Conservation (phyloP, 2,113 vertebrate species). For the Paradoxurus hermaphroditus region DNA sequence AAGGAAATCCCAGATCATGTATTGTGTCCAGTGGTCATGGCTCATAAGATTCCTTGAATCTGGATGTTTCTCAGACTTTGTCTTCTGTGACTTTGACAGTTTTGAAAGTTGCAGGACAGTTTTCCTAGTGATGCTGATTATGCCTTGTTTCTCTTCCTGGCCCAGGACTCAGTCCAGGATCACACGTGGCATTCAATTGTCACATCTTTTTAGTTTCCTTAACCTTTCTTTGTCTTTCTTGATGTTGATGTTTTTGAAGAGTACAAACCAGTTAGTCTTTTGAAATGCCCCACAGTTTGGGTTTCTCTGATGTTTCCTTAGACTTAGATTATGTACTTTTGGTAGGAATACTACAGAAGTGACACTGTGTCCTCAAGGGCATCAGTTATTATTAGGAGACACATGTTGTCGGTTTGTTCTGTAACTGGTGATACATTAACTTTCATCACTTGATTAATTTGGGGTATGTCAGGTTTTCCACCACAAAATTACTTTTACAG, state of each 20-base stretch:
- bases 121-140: not conserved
- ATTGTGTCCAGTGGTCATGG: not conserved
- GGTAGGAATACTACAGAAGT: not conserved
- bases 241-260: not conserved
- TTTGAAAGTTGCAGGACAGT: not conserved
- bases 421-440: not conserved
- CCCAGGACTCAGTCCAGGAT: not conserved
- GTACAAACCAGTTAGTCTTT: not conserved
- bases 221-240: not conserved
- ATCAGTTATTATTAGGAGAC: not conserved
- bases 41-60: not conserved
- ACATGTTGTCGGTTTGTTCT: not conserved
- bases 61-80: not conserved
- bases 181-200: not conserved
- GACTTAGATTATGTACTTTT: not conserved
- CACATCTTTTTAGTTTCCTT: not conserved
- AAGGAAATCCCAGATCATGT: not conserved
- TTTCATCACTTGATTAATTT: not conserved
- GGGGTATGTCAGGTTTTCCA: not conserved
- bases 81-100: not conserved
- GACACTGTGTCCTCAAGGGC: not conserved
- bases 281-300: not conserved
- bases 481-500: not conserved
- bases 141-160: not conserved
- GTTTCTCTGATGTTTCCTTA: not conserved